Evolutionary conservation across 1,140 invertebrate species (phyloP).

Genomic region (Adelges cooleyi): DNA sequence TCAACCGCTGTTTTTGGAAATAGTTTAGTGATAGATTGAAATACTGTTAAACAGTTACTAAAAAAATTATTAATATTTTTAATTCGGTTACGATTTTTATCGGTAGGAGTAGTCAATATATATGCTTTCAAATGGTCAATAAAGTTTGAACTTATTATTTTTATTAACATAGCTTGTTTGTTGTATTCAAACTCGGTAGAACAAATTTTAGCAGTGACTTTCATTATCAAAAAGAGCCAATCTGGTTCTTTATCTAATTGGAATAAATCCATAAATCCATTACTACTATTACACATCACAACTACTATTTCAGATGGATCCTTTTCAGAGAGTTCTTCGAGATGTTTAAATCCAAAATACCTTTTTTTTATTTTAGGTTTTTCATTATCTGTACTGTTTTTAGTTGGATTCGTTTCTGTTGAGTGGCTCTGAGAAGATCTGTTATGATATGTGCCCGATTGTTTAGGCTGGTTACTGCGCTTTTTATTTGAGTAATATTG

Average conservation of each 20-base stretch:
- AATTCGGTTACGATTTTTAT: constrained; percentile 2
- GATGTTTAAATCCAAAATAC: constrained; percentile 21
- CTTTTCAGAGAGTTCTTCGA: constrained; percentile 21
- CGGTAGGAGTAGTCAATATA: neutral
- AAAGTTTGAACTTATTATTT: neutral
- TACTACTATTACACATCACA: constrained; percentile 1
- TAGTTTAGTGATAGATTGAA: constrained; percentile 5
- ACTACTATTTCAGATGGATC: constrained; percentile 15
- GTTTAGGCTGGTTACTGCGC: no score
- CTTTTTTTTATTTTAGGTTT: neutral
- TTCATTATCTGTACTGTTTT: neutral
- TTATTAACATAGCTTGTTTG: constrained; percentile 6
- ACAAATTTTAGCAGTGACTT: constrained; percentile 15
- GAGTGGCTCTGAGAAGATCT: no score
- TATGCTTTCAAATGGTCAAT: constrained; percentile 15
- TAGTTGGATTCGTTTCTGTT: no score
- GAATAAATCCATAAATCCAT: constrained; percentile 3
- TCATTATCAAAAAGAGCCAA: constrained; percentile 28
- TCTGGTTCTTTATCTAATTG: constrained; percentile 24
- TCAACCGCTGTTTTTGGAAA: constrained; percentile 27
- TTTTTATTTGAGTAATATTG: no score
- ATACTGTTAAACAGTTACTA: constrained; percentile 13
- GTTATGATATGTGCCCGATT: no score
- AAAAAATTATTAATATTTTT: constrained; percentile 22
- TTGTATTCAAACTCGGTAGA: constrained; percentile 6